Percentiles rank a stretch among this genome's conserved stretches.
Conservation (phyloP, 2,797 vertebrate genomes). For the Salarias fasciatus region DNA sequence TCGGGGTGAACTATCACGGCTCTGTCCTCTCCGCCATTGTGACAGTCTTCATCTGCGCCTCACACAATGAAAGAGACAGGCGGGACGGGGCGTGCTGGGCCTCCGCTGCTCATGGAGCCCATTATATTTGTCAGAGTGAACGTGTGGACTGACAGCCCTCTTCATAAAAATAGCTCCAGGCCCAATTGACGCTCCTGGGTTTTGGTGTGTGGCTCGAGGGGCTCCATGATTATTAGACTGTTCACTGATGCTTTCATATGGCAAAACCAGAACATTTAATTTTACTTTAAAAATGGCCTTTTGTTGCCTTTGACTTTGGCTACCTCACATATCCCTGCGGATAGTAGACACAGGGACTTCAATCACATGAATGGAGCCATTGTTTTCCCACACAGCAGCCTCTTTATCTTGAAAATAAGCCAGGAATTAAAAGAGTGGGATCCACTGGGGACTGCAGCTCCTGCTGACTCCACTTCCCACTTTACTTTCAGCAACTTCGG, state of each 20-base stretch:
- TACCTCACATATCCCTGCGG: slow-evolving; percentile 37
- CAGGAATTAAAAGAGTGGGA: slow-evolving; percentile 59
- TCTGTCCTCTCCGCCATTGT: slow-evolving; percentile 50
- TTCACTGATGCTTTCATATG: slow-evolving; percentile 24
- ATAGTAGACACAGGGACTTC: slow-evolving; percentile 32
- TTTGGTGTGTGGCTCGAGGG: slow-evolving; percentile 26
- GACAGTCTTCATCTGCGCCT: slow-evolving; percentile 63
- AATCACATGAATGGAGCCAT: slow-evolving; percentile 63
- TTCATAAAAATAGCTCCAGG: slow-evolving; percentile 57
- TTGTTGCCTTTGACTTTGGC: slow-evolving; percentile 24
- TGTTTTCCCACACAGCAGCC: slow-evolving; percentile 68
- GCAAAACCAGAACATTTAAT: slow-evolving; percentile 11
- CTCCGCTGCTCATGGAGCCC: slow-evolving; percentile 57
- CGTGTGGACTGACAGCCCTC: slow-evolving; percentile 33
- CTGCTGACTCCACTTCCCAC: slow-evolving; percentile 28
- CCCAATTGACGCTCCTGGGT: slow-evolving; percentile 44
- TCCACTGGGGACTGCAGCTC: slow-evolving; percentile 28
- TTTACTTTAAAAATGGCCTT: slow-evolving; percentile 9
- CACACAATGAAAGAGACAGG: slow-evolving; percentile 54
- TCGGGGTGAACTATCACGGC: slow-evolving; percentile 35
- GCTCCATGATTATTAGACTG: slow-evolving; percentile 24
- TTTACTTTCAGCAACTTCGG: slow-evolving; percentile 20
- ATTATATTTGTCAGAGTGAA: slow-evolving; percentile 50
- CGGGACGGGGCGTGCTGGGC: slow-evolving; percentile 32
- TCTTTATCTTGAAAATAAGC: slow-evolving; percentile 64